phyloP scores from a whole-genome alignment of 2,888 invertebrate genomes.

The Synanthedon formicaeformis region DNA sequence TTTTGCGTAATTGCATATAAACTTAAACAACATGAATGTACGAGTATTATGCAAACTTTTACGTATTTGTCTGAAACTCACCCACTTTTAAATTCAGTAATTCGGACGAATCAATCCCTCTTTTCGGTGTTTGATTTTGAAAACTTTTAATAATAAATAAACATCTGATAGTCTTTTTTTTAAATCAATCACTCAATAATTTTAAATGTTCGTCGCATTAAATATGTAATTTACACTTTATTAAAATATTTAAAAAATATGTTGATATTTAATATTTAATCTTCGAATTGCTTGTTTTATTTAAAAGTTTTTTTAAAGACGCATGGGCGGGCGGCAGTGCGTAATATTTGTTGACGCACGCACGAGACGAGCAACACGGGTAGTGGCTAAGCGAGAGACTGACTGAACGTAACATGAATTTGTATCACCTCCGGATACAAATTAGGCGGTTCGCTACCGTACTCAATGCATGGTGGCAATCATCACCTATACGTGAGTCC shows the following conservation, averaged over 20 bases:
- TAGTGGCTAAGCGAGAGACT: constrained; percentile 31
- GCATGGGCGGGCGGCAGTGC: constrained; percentile 29
- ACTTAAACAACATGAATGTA: too few species aligned
- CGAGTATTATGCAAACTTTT: neutral
- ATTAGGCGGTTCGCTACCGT: neutral
- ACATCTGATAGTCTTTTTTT: constrained; percentile 13
- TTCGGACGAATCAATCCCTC: constrained; percentile 17
- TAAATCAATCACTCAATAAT: too few species aligned
- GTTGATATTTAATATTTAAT: neutral
- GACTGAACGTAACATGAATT: constrained; percentile 12
- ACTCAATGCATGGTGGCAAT: neutral
- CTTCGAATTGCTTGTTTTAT: neutral
- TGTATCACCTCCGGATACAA: constrained; percentile 7
- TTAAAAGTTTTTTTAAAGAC: constrained; percentile 4
- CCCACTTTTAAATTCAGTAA: constrained; percentile 47
- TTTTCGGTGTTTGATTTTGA: constrained; percentile 18
- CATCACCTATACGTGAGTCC: too few species aligned
- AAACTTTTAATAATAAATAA: constrained; percentile 7
- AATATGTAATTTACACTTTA: neutral
- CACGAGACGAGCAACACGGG: constrained; percentile 25
- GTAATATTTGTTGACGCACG: constrained; percentile 18
- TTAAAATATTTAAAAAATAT: neutral
- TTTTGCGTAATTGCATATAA: too few species aligned
- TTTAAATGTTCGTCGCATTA: too few species aligned
- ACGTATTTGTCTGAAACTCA: constrained; percentile 22